A percentile compares a stretch with the other conserved stretches of the same genome.
These are phyloP conservation scores for Koerneria pararmatus DNA, from an alignment of 2,888 invertebrate species.

Conservation along the genomic window DNA sequence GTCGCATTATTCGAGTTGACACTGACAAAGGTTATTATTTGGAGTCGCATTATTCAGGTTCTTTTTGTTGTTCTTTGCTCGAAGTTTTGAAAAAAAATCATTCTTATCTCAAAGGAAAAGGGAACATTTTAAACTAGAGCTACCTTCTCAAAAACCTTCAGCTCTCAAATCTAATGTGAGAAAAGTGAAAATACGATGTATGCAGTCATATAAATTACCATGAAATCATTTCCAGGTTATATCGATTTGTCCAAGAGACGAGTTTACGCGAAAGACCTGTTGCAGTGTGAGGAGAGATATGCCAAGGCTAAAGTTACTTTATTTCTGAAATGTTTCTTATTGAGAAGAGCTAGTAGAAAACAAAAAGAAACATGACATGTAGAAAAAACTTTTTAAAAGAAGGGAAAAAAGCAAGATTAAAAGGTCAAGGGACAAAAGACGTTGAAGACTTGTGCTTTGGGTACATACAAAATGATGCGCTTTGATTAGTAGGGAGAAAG, in stretches of 20 bases:
- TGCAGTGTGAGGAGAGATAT: constrained; percentile 95
- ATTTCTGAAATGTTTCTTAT: not conserved
- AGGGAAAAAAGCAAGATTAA: constrained; percentile 13
- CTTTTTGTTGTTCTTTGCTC: too few relatives aligned
- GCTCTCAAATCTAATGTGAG: too few relatives aligned
- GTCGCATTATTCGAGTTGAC: too few relatives aligned
- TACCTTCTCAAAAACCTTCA: too few relatives aligned
- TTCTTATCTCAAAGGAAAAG: too few relatives aligned
- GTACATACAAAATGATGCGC: not conserved
- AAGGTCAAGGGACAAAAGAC: not conserved
- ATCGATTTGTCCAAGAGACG: constrained; percentile 98
- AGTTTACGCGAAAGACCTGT: constrained; percentile 94
- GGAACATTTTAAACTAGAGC: too few relatives aligned
- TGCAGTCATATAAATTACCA: too few relatives aligned
- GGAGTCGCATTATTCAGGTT: too few relatives aligned
- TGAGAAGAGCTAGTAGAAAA: not conserved
- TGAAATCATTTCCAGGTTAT: constrained; percentile 72
- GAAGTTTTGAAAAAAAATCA: too few relatives aligned
- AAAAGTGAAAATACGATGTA: too few relatives aligned
- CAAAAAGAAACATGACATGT: not conserved
- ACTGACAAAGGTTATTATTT: too few relatives aligned
- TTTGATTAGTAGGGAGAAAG: too few relatives aligned
- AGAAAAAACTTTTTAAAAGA: constrained; percentile 24
- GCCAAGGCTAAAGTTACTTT: constrained; percentile 70
- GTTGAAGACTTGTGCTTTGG: not conserved